Percentiles rank a stretch among this genome's conserved stretches.
These are phyloP conservation scores for Sphyrna mokarran DNA, from an alignment of 2,113 vertebrate species.

Conservation along the genomic window DNA sequence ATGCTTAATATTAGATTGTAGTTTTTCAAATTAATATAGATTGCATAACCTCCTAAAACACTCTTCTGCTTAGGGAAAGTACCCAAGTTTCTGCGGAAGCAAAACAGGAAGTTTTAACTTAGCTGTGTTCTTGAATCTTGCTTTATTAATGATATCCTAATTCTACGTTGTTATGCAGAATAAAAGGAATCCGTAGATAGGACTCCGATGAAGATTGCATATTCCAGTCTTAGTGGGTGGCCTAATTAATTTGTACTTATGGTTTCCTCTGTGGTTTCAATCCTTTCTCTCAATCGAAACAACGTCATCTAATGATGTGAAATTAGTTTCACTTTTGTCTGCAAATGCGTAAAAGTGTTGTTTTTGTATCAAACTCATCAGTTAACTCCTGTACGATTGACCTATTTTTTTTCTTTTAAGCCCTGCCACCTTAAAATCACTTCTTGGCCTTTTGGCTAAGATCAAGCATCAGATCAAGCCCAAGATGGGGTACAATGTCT, in stretches of 20 bases:
- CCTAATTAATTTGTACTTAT: not conserved
- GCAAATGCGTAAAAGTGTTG: not conserved
- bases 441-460: not conserved
- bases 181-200: not conserved
- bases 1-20: not conserved
- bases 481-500: too few species aligned
- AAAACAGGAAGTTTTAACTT: not conserved
- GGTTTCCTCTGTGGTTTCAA: constrained; percentile 21
- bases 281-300: constrained; percentile 24
- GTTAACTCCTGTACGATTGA: not conserved
- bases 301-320: not conserved
- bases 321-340: constrained; percentile 31
- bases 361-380: not conserved
- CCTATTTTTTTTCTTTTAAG: constrained; percentile 5
- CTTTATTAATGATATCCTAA: not conserved
- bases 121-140: not conserved
- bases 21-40: not conserved
- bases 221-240: not conserved
- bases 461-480: too few species aligned
- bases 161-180: not conserved
- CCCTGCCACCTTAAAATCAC: not conserved
- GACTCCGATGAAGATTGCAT: not conserved
- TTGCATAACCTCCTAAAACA: not conserved
- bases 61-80: not conserved
- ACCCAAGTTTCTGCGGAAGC: not conserved